Conservation (phyloP, 2,113 vertebrate genomes). For the Leucosticte australis region DNA sequence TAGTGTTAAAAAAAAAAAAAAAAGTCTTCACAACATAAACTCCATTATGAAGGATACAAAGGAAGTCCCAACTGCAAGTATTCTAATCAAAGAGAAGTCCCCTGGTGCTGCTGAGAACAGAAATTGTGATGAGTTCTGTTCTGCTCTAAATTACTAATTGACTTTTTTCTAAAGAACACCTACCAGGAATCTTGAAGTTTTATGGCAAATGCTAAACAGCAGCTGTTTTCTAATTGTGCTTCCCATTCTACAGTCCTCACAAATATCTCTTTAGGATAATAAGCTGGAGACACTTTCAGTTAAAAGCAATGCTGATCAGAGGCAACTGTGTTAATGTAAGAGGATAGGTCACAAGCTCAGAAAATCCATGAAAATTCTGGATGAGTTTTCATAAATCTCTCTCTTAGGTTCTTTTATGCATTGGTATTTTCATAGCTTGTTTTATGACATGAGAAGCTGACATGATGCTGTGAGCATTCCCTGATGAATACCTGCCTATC, state of each 20-base stretch:
- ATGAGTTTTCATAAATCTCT: neutral
- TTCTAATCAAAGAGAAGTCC: conserved; percentile 45
- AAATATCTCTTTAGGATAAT: conserved; percentile 8
- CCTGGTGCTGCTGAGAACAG: neutral
- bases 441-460: neutral
- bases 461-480: neutral
- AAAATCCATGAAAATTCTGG: neutral
- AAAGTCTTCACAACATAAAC: neutral
- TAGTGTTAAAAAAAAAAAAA: neutral
- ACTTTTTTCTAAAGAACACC: conserved; percentile 35
- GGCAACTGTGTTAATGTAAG: neutral
- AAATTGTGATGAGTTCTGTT: conserved; percentile 35
- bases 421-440: neutral
- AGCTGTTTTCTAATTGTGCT: conserved; percentile 48
- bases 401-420: neutral
- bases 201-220: conserved; percentile 29
- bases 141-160: conserved; percentile 46
- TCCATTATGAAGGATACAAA: conserved; percentile 30
- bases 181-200: conserved; percentile 45
- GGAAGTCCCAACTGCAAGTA: neutral
- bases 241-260: neutral
- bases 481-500: neutral
- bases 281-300: neutral
- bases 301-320: conserved; percentile 7
- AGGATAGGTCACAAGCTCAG: neutral